Evolutionary conservation across 1,140 invertebrate genomes (phyloP).

Genomic region (Ruditapes philippinarum): DNA sequence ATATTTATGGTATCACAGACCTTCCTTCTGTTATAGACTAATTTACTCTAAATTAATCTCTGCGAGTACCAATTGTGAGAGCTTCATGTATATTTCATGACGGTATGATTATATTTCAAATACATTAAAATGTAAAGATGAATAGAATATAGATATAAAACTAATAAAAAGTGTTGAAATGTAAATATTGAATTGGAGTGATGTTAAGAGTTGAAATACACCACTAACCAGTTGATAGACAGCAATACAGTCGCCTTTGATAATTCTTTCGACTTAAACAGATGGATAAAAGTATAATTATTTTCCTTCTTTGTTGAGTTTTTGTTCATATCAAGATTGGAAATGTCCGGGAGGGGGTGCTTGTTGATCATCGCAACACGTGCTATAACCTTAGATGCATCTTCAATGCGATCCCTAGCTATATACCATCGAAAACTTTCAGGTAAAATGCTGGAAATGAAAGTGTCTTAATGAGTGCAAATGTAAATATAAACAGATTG

Average conservation of each 20-base stretch:
- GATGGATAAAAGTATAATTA: constrained; percentile 16
- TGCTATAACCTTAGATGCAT: neutral
- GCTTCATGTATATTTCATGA: no score
- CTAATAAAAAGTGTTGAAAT: no score
- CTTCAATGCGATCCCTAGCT: neutral
- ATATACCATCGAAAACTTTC: constrained; percentile 56
- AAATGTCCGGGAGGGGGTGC: neutral
- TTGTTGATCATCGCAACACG: neutral
- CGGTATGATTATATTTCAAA: no score
- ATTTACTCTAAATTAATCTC: no score
- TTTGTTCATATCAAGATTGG: neutral
- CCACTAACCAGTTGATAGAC: constrained; percentile 3
- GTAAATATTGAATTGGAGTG: no score
- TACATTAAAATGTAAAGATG: no score
- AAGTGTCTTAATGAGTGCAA: neutral
- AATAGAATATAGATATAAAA: no score
- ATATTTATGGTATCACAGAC: no score
- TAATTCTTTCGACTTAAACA: neutral
- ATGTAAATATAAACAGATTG: neutral
- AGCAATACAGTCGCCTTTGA: neutral
- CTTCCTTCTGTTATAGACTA: no score
- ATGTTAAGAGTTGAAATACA: no score
- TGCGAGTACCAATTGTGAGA: no score
- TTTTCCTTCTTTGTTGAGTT: neutral
- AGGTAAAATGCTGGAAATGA: neutral